These are phyloP conservation scores for Garra rufa DNA, from an alignment of 2,113 vertebrate genomes.

Conservation along the genomic window DNA sequence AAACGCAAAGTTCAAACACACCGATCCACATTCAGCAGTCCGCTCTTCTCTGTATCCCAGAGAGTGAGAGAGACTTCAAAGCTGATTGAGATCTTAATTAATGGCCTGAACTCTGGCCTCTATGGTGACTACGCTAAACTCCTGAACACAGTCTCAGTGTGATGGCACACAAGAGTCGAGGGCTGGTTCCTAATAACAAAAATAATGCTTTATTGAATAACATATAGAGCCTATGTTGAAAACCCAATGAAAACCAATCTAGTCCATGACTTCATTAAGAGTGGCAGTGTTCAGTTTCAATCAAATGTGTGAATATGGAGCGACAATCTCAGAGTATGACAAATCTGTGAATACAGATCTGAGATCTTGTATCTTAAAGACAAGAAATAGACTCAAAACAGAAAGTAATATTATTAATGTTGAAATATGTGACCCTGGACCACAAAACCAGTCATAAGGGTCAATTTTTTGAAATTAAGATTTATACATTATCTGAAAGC, in stretches of 20 bases:
- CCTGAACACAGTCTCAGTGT: slow-evolving; percentile 23
- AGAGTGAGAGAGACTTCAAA: slow-evolving; percentile 15
- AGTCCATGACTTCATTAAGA: neutral
- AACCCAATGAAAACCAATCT: neutral
- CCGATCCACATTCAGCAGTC: neutral
- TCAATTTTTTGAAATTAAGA: too few relatives aligned
- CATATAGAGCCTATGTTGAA: neutral
- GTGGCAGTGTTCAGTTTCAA: neutral
- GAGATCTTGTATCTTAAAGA: too few relatives aligned
- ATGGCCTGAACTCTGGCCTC: slow-evolving; percentile 20
- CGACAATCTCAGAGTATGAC: neutral
- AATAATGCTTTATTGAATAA: neutral
- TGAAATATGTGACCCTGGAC: too few relatives aligned
- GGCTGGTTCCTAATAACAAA: neutral
- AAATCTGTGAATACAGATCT: neutral
- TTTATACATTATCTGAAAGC: too few relatives aligned
- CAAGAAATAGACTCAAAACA: too few relatives aligned
- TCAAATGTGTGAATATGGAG: neutral
- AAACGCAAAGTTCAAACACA: slow-evolving; percentile 7
- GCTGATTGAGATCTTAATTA: slow-evolving; percentile 28
- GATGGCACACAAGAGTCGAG: neutral
- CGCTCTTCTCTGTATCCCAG: slow-evolving; percentile 25
- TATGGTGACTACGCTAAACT: slow-evolving; percentile 7
- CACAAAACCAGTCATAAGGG: too few relatives aligned
- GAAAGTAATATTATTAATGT: too few relatives aligned